These are phyloP conservation scores for Tortrix viridana DNA, from an alignment of 2,888 invertebrate genomes.

Conservation along the genomic window DNA sequence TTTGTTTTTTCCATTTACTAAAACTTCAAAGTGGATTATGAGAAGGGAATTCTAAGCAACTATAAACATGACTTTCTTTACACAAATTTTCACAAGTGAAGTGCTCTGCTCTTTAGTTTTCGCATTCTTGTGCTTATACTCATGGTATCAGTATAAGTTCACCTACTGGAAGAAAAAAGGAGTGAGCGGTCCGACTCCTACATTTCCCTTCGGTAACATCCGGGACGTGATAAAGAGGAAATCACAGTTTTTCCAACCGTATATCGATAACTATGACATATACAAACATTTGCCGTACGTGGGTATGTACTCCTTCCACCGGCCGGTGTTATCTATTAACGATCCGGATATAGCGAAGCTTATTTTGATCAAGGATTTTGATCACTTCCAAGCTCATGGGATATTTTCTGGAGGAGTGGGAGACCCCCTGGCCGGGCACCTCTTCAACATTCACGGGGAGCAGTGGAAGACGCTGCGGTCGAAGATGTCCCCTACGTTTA, in stretches of 20 bases:
- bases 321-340: slow-evolving; percentile 85
- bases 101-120: slow-evolving; percentile 24
- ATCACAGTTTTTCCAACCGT: slow-evolving; percentile 85
- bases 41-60: neutral
- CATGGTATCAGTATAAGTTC: slow-evolving; percentile 75
- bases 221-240: slow-evolving; percentile 79
- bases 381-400: slow-evolving; percentile 87
- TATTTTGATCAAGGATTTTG: slow-evolving; percentile 86
- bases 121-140: slow-evolving; percentile 39
- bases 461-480: slow-evolving; percentile 86
- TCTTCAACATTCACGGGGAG: slow-evolving; percentile 83
- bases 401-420: slow-evolving; percentile 84
- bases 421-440: slow-evolving; percentile 85
- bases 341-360: slow-evolving; percentile 86
- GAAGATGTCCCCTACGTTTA: slow-evolving; percentile 87
- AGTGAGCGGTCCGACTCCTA: slow-evolving; percentile 81
- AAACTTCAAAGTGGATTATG: neutral
- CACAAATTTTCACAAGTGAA: slow-evolving; percentile 26
- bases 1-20: neutral
- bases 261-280: slow-evolving; percentile 83
- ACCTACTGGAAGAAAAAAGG: slow-evolving; percentile 85
- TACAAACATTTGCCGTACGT: slow-evolving; percentile 78
- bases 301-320: slow-evolving; percentile 86
- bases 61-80: slow-evolving; percentile 25
- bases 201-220: slow-evolving; percentile 87